phyloP scores from a whole-genome alignment of 2,888 invertebrate genomes.

The Dexiosoma caninum region DNA sequence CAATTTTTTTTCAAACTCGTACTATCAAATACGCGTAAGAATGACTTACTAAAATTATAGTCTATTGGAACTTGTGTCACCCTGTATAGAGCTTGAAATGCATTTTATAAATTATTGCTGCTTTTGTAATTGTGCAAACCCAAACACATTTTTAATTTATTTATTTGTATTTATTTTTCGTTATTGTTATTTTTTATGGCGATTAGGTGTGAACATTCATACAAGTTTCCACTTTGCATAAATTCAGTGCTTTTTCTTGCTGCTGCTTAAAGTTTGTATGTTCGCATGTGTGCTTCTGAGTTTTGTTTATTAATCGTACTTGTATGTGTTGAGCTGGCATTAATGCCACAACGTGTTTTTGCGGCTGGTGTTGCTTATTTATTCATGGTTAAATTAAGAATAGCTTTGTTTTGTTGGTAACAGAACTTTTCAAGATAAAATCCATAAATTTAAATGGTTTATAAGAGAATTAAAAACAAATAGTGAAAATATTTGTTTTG shows the following conservation, averaged over 20 bases:
- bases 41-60: too few species aligned
- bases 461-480: constrained; percentile 14
- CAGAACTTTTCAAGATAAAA: constrained; percentile 9
- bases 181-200: not conserved
- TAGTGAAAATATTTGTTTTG: not conserved
- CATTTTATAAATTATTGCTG: constrained; percentile 42
- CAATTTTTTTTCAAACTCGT: too few species aligned
- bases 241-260: constrained; percentile 7
- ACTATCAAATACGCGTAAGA: too few species aligned
- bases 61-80: too few species aligned
- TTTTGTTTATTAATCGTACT: not conserved
- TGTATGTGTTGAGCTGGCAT: not conserved
- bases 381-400: constrained; percentile 35
- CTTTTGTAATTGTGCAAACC: constrained; percentile 7
- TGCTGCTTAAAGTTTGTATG: not conserved
- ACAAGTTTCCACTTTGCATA: constrained; percentile 11
- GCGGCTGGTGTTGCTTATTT: constrained; percentile 29
- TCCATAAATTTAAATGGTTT: constrained; percentile 52
- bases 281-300: not conserved
- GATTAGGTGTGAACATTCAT: constrained; percentile 50
- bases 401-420: constrained; percentile 19
- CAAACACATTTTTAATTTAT: constrained; percentile 6
- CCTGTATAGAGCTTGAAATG: not conserved
- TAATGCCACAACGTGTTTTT: constrained; percentile 15
- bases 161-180: not conserved